Evolutionary conservation across 2,113 vertebrate genomes (phyloP).

Genomic region (Megaceryle maxima): DNA sequence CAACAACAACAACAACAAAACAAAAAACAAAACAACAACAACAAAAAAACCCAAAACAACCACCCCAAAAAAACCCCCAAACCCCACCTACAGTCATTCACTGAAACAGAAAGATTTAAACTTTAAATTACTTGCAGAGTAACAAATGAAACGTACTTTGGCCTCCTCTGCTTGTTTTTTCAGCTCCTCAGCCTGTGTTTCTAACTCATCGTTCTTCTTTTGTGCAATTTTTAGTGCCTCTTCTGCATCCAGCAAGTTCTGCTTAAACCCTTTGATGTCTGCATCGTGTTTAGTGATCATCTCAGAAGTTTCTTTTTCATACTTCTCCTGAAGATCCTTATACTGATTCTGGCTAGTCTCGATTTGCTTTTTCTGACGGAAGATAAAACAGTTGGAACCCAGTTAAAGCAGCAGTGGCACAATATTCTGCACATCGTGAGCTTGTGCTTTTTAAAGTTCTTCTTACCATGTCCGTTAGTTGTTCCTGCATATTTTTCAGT

Average conservation of each 20-base stretch:
- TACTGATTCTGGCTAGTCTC: slow-evolving; percentile 65
- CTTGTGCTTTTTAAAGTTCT: neutral
- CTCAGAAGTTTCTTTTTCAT: slow-evolving; percentile 76
- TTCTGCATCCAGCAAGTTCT: slow-evolving; percentile 69
- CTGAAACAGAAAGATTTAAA: neutral
- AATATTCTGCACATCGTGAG: neutral
- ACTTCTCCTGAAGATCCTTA: slow-evolving; percentile 78
- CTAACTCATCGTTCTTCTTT: slow-evolving; percentile 70
- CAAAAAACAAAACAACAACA: no score
- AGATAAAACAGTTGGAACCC: neutral
- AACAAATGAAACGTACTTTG: slow-evolving; percentile 74
- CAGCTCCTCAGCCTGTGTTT: slow-evolving; percentile 80
- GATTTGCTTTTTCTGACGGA: slow-evolving; percentile 71
- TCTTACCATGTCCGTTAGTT: slow-evolving; percentile 84
- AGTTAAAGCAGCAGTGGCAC: neutral
- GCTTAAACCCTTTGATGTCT: slow-evolving; percentile 70
- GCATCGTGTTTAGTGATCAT: slow-evolving; percentile 73
- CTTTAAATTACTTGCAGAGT: neutral
- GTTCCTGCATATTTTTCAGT: slow-evolving; percentile 76
- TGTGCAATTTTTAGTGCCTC: slow-evolving; percentile 72
- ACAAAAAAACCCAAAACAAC: neutral
- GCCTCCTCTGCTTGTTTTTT: slow-evolving; percentile 81
- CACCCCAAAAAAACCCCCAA: neutral
- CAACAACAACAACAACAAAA: no score
- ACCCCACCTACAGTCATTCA: neutral